A percentile compares a stretch with the other conserved stretches of the same genome.
Conservation (phyloP, 2,797 vertebrate species). For the Todus mexicanus region DNA sequence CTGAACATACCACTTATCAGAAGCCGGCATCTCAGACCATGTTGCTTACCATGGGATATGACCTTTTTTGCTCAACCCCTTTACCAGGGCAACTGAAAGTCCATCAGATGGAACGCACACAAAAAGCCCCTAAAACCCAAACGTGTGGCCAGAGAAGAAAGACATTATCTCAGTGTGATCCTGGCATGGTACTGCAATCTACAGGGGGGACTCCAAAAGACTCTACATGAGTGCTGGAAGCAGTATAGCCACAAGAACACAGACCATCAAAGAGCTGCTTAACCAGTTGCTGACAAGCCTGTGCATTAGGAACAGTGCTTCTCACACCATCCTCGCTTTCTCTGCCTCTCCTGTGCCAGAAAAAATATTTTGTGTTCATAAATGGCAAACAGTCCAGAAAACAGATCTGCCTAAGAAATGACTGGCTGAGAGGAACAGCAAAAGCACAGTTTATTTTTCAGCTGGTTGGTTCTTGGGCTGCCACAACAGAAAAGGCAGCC, state of each 20-base stretch:
- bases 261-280: background rate
- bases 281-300: background rate
- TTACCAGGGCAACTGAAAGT: background rate
- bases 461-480: background rate
- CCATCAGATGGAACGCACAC: background rate
- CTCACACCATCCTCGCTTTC: background rate
- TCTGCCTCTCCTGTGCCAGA: background rate
- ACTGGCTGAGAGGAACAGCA: background rate
- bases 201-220: background rate
- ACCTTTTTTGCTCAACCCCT: background rate
- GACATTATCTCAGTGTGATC: accelerated
- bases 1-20: background rate
- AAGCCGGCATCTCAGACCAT: background rate
- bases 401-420: background rate
- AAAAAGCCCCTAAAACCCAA: background rate
- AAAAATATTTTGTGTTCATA: background rate
- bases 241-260: background rate
- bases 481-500: background rate
- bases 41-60: background rate
- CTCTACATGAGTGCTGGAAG: background rate
- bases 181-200: background rate
- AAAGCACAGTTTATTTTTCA: background rate
- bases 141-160: background rate
- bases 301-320: background rate
- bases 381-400: background rate